Evolutionary conservation across 1,140 invertebrate genomes (phyloP).

Genomic region (Neodiprion virginianus): DNA sequence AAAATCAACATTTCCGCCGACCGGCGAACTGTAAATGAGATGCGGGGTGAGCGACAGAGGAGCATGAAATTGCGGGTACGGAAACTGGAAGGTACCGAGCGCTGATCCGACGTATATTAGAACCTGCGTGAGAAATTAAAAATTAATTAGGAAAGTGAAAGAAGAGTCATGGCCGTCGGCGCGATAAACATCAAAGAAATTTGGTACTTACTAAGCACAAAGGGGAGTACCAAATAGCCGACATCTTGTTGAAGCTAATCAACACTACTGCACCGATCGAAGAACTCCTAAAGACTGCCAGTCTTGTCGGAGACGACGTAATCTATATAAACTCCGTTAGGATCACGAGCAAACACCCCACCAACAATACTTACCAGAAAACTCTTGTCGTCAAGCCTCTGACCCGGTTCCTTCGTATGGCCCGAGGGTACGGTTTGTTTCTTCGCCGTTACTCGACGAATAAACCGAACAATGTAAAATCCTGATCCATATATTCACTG

Average conservation of each 20-base stretch:
- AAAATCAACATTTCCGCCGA: conserved; percentile 23
- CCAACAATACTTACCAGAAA: background rate
- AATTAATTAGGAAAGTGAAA: background rate
- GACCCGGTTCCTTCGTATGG: background rate
- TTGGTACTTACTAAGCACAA: background rate
- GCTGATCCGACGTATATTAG: background rate
- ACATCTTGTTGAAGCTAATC: background rate
- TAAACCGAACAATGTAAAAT: background rate
- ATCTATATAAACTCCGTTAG: background rate
- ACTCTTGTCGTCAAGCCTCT: background rate
- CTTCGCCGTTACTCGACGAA: background rate
- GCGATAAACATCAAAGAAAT: background rate
- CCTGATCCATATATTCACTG: background rate
- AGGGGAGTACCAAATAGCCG: too few relatives aligned
- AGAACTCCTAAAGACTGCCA: background rate
- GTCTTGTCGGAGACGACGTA: background rate
- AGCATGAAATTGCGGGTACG: background rate
- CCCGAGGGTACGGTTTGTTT: background rate
- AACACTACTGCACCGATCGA: background rate
- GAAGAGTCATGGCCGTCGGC: background rate
- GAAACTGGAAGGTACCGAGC: background rate
- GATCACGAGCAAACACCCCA: background rate
- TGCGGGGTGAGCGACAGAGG: background rate
- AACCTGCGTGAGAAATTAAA: background rate
- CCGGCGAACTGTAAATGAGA: background rate